Base-by-base conservation (phyloP, 2,113 vertebrate genomes). In the Eonycteris spelaea region DNA sequence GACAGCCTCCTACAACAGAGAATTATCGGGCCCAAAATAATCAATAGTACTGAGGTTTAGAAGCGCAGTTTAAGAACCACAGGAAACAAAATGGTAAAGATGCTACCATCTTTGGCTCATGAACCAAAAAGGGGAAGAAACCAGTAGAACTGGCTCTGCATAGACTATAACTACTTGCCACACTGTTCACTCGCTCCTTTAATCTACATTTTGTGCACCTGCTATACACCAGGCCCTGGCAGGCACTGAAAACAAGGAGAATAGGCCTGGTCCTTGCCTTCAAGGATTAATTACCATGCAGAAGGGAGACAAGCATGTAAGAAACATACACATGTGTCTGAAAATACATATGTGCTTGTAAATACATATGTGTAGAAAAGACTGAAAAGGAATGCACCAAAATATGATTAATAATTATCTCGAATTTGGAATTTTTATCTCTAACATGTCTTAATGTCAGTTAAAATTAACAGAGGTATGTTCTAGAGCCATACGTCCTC, bases 221-320 rank as follows among this genome's bases (percentile, higher is more conserved):
- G 68, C 5, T 38, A 13, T 0, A 3, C 0, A 11, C 67, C 90
- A 38, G 59, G 35, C 77, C 40, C 0, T 1, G 2, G 38, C 0
- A 5, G 10, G 75, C 61, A 13, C 24, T 3, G 12, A 45, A 48
- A 45, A 13, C 2, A 2, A 86, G n/a, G 3, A 45, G 35, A 21
- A 7, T 2, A 7, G 59, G 43, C n/a, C 13, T 1, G 5, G 38
- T 16, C 26, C 22, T 38, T 13, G 1, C 21, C 61, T 53, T 26
- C 15, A 12, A 68, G 18, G 28, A 21, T 1, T 1, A 4, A 21
- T 1, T 1, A 4, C 63, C 12, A 0, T 2, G 28, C 11, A 26
- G 48, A 55, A 28, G 22, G 82, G 35, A 82, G 74, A 51, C 19
- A 26, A 22, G 45, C 35, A 59, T 7, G 2, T 22, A n/a, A 19